Conservation (phyloP, 2,888 invertebrate species). For the Scaptomyza polygonia region DNA sequence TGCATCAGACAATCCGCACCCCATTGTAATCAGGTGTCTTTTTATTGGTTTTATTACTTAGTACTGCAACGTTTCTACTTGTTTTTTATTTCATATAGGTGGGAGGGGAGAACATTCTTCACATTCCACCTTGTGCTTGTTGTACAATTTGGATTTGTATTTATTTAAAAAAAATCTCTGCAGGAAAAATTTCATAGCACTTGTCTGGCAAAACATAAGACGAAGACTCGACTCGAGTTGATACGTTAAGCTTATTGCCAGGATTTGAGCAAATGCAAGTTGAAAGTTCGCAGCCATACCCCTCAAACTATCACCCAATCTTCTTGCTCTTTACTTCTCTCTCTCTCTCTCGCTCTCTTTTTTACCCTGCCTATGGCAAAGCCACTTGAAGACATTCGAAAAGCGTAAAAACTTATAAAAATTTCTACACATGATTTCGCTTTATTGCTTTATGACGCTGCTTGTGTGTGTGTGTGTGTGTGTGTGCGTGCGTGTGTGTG, state of each 20-base stretch:
- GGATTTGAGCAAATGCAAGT: conserved; percentile 56
- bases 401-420: conserved; percentile 80
- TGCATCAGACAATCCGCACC: too few species aligned
- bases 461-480: conserved; percentile 26
- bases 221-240: conserved; percentile 44
- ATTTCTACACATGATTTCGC: conserved; percentile 84
- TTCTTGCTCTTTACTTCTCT: not conserved
- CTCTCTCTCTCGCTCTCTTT: too few species aligned
- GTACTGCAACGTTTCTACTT: too few species aligned
- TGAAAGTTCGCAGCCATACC: conserved; percentile 38
- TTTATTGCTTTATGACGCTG: conserved; percentile 83
- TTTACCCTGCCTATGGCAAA: not conserved
- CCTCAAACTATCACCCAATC: not conserved
- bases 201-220: too few species aligned
- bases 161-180: too few species aligned
- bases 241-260: conserved; percentile 60
- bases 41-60: too few species aligned
- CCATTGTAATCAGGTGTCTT: too few species aligned
- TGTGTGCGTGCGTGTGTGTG: not conserved
- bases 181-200: too few species aligned
- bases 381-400: conserved; percentile 35
- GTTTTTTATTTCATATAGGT: too few species aligned
- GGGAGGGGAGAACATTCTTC: too few species aligned
- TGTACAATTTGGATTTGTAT: too few species aligned
- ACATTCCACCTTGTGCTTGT: too few species aligned